These are phyloP conservation scores for Littorina saxatilis DNA, from an alignment of 1,140 invertebrate genomes.

Conservation along the genomic window DNA sequence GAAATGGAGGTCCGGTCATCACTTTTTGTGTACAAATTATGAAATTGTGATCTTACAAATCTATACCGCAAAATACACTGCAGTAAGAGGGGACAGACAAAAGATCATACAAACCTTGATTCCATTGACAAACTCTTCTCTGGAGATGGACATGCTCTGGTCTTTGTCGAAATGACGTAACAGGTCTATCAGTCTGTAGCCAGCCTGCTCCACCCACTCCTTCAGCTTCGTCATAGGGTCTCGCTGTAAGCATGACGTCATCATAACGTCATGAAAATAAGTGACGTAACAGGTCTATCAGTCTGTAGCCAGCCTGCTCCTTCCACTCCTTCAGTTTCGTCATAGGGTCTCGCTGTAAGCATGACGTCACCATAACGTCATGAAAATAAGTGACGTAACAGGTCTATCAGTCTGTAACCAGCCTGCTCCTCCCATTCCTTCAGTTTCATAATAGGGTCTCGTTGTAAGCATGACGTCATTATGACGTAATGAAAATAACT, in stretches of 20 bases:
- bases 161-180: constrained; percentile 70
- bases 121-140: constrained; percentile 65
- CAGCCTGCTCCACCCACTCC: constrained; percentile 63
- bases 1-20: no score
- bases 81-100: not conserved
- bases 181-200: constrained; percentile 70
- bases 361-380: no score
- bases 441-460: constrained; percentile 71
- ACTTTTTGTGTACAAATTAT: no score
- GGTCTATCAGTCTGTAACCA: constrained; percentile 39
- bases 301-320: not conserved
- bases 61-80: no score
- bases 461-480: no score
- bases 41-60: no score
- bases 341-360: no score
- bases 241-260: constrained; percentile 1
- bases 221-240: constrained; percentile 72
- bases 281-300: not conserved
- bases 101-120: constrained; percentile 55
- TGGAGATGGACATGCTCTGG: constrained; percentile 61
- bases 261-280: no score
- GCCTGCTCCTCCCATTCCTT: constrained; percentile 64
- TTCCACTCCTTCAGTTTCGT: not conserved
- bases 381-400: no score
- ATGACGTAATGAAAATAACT: no score